Evolutionary conservation across 2,797 vertebrate genomes (phyloP).

Genomic region (Sylvilagus floridanus): DNA sequence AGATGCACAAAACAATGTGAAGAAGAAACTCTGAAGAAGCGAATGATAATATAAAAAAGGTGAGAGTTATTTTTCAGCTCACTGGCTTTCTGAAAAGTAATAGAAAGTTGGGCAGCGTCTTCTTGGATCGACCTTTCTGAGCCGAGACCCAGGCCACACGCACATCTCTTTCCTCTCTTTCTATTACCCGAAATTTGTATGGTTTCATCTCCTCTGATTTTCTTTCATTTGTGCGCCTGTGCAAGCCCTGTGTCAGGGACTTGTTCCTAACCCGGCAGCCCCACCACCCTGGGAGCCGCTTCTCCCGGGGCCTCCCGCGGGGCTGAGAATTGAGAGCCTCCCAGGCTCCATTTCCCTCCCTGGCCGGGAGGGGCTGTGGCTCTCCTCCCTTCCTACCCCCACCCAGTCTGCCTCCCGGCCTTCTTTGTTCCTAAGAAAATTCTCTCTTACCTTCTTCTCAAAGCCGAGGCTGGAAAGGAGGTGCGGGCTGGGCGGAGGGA

Average conservation of each 20-base stretch:
- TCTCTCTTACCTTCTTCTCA: neutral
- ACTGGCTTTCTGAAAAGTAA: constrained; percentile 86
- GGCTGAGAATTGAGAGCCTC: constrained; percentile 77
- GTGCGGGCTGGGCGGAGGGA: rapidly evolving
- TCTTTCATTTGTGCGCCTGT: constrained; percentile 78
- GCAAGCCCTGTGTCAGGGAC: constrained; percentile 70
- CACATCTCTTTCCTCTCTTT: constrained; percentile 81
- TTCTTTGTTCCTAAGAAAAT: constrained; percentile 54
- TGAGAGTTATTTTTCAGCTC: constrained; percentile 86
- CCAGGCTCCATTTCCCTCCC: neutral
- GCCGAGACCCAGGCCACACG: constrained; percentile 77
- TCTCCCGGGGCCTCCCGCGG: constrained; percentile 53
- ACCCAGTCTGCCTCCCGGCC: neutral
- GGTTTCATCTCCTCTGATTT: constrained; percentile 83
- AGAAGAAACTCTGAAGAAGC: constrained; percentile 81
- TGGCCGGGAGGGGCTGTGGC: neutral
- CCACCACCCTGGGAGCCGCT: neutral
- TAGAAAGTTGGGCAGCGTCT: constrained; percentile 81
- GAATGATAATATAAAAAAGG: constrained; percentile 81
- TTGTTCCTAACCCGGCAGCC: constrained; percentile 59
- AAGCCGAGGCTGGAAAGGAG: neutral
- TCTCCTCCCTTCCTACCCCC: neutral
- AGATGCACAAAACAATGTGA: constrained; percentile 81
- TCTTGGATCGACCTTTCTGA: constrained; percentile 82
- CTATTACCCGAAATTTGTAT: constrained; percentile 83